phyloP scores from a whole-genome alignment of 2,888 invertebrate genomes.

The Chymomyza procnemis region DNA sequence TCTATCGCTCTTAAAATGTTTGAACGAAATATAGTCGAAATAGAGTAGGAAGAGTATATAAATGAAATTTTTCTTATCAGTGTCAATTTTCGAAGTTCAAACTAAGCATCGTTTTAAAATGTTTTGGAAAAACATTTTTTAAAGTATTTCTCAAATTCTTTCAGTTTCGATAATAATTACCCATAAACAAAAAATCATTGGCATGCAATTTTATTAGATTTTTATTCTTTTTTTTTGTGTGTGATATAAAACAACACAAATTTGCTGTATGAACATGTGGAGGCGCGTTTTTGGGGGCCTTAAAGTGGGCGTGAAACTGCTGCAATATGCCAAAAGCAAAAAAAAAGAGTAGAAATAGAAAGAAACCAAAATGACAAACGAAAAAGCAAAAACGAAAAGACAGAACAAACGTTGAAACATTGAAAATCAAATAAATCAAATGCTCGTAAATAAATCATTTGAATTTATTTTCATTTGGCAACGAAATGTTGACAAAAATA shows the following conservation, averaged over 20 bases:
- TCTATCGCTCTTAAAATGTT: no score
- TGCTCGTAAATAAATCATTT: slow-evolving; percentile 76
- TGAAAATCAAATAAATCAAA: slow-evolving; percentile 76
- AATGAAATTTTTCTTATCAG: no score
- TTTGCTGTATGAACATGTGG: background rate
- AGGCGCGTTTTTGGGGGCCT: background rate
- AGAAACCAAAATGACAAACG: slow-evolving; percentile 9
- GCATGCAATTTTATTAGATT: background rate
- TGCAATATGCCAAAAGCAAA: slow-evolving; percentile 23
- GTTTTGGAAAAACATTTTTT: no score
- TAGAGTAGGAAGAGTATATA: no score
- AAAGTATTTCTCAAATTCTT: no score
- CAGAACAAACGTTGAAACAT: slow-evolving; percentile 31
- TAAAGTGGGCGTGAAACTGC: background rate
- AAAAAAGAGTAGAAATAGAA: no score
- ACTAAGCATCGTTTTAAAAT: no score
- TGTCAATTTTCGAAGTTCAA: no score
- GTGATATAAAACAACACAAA: background rate
- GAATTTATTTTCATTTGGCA: slow-evolving; percentile 69
- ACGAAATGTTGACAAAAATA: slow-evolving; percentile 65
- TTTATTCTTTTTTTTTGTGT: background rate
- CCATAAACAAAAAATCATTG: background rate
- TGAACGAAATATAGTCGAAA: no score
- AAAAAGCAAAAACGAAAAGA: slow-evolving; percentile 21
- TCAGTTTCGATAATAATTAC: no score